These are phyloP conservation scores for Steatocranus sp. DNA, from an alignment of 2,797 vertebrate genomes.

Conservation along the genomic window DNA sequence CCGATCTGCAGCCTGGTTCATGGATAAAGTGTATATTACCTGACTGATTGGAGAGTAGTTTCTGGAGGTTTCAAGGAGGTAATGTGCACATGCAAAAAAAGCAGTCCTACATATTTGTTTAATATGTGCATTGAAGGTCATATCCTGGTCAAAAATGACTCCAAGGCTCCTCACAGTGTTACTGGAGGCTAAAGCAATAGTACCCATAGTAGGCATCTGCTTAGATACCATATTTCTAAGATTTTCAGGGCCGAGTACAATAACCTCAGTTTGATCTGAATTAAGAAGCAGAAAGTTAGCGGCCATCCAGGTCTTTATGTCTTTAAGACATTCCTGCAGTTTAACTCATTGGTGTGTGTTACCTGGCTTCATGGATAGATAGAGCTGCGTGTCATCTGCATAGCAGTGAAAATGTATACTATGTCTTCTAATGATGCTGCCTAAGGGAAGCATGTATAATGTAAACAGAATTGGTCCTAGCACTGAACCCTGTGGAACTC, in stretches of 20 bases:
- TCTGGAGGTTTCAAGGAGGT: background rate
- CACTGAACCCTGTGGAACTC: background rate
- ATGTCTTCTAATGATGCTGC: background rate
- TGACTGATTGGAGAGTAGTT: background rate
- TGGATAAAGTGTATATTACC: background rate
- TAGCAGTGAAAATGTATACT: background rate
- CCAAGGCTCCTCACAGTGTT: fast-evolving
- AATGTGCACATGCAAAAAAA: background rate
- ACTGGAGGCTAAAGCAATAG: background rate
- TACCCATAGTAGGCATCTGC: fast-evolving
- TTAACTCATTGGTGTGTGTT: background rate
- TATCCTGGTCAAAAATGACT: fast-evolving
- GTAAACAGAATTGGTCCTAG: background rate
- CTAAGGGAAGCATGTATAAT: background rate
- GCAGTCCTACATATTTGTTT: background rate
- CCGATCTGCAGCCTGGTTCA: background rate
- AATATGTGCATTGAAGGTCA: background rate
- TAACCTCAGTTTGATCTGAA: fast-evolving
- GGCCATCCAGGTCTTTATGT: background rate
- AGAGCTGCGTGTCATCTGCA: background rate
- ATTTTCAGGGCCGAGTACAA: fast-evolving
- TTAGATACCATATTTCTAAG: background rate
- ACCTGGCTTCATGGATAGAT: background rate
- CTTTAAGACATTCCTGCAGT: background rate
- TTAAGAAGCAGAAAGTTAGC: fast-evolving